Conservation (phyloP, 1,140 invertebrate species). For the Meloidogyne hapla region DNA sequence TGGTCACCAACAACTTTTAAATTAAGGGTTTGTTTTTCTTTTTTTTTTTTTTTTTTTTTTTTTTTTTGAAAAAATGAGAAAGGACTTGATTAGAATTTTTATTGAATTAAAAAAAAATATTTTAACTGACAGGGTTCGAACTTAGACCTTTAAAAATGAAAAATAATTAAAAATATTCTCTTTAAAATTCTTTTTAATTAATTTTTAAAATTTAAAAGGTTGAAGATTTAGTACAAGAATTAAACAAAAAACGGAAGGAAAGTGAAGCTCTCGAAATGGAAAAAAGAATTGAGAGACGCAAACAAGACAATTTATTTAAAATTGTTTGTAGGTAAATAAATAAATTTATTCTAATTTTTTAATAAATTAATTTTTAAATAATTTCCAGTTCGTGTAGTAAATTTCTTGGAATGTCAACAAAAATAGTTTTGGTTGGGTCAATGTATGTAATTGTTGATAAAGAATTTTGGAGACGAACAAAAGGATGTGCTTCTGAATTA, state of each 20-base stretch:
- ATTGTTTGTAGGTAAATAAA: constrained; percentile 9
- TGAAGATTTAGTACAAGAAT: constrained; percentile 9
- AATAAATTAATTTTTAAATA: neutral
- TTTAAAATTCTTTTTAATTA: too few relatives aligned
- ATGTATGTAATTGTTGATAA: constrained; percentile 13
- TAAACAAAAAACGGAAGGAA: constrained; percentile 11
- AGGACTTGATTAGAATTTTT: too few relatives aligned
- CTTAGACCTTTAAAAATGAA: too few relatives aligned
- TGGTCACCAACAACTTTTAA: constrained; percentile 2
- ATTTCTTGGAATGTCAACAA: constrained; percentile 11
- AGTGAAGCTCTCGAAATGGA: neutral
- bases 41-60: neutral
- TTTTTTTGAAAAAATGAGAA: too few relatives aligned
- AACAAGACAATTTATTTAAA: neutral
- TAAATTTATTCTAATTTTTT: too few relatives aligned
- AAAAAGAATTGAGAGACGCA: neutral
- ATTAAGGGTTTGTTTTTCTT: neutral
- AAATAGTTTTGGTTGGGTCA: constrained; percentile 5
- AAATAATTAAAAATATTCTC: neutral
- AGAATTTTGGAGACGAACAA: constrained; percentile 14
- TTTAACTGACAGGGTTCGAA: too few relatives aligned
- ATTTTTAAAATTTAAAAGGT: too few relatives aligned
- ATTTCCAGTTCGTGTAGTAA: neutral
- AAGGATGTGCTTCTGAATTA: constrained; percentile 7
- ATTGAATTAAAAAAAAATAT: too few relatives aligned